Base-by-base conservation (phyloP, 2,888 invertebrate genomes). In the Punctoribates punctum region DNA sequence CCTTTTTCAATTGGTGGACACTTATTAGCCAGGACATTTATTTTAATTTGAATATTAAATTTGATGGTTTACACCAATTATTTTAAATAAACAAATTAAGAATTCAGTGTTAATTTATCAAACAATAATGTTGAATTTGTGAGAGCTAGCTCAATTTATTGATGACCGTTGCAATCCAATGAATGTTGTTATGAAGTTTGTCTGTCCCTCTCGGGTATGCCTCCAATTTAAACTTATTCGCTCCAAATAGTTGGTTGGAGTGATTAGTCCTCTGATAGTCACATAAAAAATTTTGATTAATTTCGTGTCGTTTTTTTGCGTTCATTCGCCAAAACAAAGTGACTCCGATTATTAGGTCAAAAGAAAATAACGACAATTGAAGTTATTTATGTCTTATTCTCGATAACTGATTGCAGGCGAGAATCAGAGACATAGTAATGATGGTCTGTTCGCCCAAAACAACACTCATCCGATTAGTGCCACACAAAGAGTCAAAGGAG, bases 301-400 rank as follows among this genome's bases (percentile, higher is more conserved):
- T 57, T 57, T 57, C 13, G 57, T 13, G 25, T 15, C n/a, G n/a
- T 8, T 54, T n/a, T 54, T 57, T 57, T 9, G 6, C 25, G 23
- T 57, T 48, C 13, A 57, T 6, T 9, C 11, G 25, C 25, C n/a
- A 20, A 57, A 57, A 57, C 15, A 57, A 25, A 23, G 11, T 57
- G 11, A 20, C n/a, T 54, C 17, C 2, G 6, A 48, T 48, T 48
- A 17, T 11, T 15, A 13, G 46, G 46, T 15, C 11, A 34, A 34
- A 17, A 13, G 6, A 2, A 5, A 34, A 34, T 34, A 34, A 65
- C 34, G 62, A 42, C 15, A 70, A 70, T 70, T 5, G 42, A 20
- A 70, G 70, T 70, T 70, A 70, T 70, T 70, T 46, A 70, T 70
- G 42, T 70, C 11, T 70, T 70, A 42, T 42, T 34, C 34, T 34